These are phyloP conservation scores for Oncopeltus fasciatus DNA, from an alignment of 1,140 invertebrate species.

Conservation along the genomic window DNA sequence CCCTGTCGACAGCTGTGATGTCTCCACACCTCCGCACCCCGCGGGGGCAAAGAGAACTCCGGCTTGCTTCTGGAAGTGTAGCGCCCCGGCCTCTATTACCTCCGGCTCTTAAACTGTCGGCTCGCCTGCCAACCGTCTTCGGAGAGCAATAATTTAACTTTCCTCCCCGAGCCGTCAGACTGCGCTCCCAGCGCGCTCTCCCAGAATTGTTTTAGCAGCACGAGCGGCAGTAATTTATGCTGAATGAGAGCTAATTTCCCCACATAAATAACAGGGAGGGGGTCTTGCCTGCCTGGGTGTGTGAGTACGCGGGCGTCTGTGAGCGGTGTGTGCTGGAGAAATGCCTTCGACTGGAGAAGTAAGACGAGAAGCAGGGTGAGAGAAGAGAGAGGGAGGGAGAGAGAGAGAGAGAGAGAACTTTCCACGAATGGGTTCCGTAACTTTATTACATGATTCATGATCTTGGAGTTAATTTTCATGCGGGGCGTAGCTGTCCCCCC, in stretches of 20 bases:
- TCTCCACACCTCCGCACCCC: too few relatives aligned
- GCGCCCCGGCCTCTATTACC: neutral
- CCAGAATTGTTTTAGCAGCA: neutral
- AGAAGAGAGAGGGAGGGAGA: neutral
- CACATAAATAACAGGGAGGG: conserved; percentile 6
- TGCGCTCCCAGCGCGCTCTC: neutral
- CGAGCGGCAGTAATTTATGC: conserved; percentile 13
- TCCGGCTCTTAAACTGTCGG: too few relatives aligned
- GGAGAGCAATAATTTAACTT: neutral
- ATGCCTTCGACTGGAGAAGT: too few relatives aligned
- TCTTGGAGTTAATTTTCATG: conserved; percentile 10
- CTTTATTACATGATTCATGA: conserved; percentile 13
- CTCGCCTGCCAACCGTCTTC: neutral
- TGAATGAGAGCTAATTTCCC: conserved; percentile 13
- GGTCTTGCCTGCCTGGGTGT: neutral
- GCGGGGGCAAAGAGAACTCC: too few relatives aligned
- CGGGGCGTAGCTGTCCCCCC: neutral
- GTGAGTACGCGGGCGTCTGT: too few relatives aligned
- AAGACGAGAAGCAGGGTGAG: neutral
- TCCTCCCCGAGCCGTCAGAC: neutral
- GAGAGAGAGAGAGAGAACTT: neutral
- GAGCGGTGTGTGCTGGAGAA: too few relatives aligned
- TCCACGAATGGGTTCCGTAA: conserved; percentile 9
- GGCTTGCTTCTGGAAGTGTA: too few relatives aligned
- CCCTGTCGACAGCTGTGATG: too few relatives aligned